A percentile compares a stretch with the other conserved stretches of the same genome.
These are phyloP conservation scores for Sturmia bella DNA, from an alignment of 2,888 invertebrate species.

Conservation along the genomic window DNA sequence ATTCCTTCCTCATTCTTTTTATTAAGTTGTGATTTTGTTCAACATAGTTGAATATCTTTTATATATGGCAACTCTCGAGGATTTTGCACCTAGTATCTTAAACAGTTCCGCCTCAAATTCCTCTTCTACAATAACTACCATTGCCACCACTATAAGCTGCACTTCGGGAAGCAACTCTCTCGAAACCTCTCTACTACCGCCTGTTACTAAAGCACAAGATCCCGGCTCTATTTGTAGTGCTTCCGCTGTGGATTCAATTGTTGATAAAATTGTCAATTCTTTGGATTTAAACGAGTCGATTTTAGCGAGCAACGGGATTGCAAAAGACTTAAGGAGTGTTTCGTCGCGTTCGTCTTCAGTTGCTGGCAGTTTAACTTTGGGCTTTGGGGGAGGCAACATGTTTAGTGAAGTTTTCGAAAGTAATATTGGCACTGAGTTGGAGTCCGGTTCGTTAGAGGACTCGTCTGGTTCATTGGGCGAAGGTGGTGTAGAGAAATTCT, in stretches of 20 bases:
- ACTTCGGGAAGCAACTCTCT: conserved; percentile 41
- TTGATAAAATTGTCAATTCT: conserved; percentile 69
- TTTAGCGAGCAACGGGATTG: conserved; percentile 36
- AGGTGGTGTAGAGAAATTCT: conserved; percentile 84
- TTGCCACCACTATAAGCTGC: conserved; percentile 49
- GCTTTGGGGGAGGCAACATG: conserved; percentile 68
- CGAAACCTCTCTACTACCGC: conserved; percentile 53
- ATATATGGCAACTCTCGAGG: conserved; percentile 68
- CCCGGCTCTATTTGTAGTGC: conserved; percentile 54
- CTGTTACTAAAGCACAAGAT: conserved; percentile 51
- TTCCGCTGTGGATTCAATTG: conserved; percentile 70
- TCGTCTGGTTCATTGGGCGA: conserved; percentile 78
- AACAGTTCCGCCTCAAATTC: conserved; percentile 61
- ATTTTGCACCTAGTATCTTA: conserved; percentile 60
- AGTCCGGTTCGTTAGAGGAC: conserved; percentile 80
- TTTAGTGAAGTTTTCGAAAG: conserved; percentile 76
- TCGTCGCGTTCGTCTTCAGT: conserved; percentile 71
- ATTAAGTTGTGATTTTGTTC: conserved; percentile 35
- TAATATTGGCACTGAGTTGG: conserved; percentile 77
- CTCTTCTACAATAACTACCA: conserved; percentile 56
- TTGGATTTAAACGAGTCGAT: conserved; percentile 68
- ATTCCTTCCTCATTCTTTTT: conserved; percentile 39
- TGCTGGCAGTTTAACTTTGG: conserved; percentile 63
- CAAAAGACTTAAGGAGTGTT: conserved; percentile 72
- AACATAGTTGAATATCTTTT: conserved; percentile 57